Percentiles rank a stretch among this genome's conserved stretches.
Evolutionary conservation across 2,888 invertebrate species (phyloP).

Genomic region (Spodoptera littoralis): DNA sequence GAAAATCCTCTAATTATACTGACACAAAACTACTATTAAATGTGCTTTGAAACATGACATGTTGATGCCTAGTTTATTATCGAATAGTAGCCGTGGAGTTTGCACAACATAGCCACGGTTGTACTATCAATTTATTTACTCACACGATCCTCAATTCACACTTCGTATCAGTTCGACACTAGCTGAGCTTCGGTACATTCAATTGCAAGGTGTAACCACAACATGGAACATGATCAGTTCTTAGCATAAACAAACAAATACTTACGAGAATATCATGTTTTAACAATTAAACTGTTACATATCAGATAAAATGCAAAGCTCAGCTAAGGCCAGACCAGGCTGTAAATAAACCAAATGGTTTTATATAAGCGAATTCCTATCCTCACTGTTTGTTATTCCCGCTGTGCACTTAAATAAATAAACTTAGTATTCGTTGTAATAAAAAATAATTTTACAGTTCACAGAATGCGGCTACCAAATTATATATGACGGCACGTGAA

Average conservation of each 20-base stretch:
- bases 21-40: conserved; percentile 75
- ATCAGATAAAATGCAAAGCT: conserved; percentile 51
- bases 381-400: conserved; percentile 63
- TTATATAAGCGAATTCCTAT: conserved; percentile 59
- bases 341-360: conserved; percentile 59
- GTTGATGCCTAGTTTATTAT: conserved; percentile 60
- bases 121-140: conserved; percentile 57
- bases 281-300: conserved; percentile 12
- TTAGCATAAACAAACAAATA: conserved; percentile 17
- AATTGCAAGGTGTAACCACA: conserved; percentile 14
- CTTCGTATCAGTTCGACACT: conserved; percentile 55
- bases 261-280: conserved; percentile 5
- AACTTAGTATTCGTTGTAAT: conserved; percentile 55
- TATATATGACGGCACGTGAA: conserved; percentile 8
- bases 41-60: conserved; percentile 72
- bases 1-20: conserved; percentile 69
- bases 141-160: conserved; percentile 59
- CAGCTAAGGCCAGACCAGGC: conserved; percentile 65
- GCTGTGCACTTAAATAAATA: conserved; percentile 51
- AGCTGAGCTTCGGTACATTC: conserved; percentile 61
- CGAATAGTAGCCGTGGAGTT: conserved; percentile 49
- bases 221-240: conserved; percentile 18
- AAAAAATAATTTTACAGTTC: conserved; percentile 21
- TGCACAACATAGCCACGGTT: conserved; percentile 59
- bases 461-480: conserved; percentile 24